Evolutionary conservation across 23 tunicate species (phyloP), one percentile per base, ranked within the genome.

Genomic region (Trididemnum clinides): DNA sequence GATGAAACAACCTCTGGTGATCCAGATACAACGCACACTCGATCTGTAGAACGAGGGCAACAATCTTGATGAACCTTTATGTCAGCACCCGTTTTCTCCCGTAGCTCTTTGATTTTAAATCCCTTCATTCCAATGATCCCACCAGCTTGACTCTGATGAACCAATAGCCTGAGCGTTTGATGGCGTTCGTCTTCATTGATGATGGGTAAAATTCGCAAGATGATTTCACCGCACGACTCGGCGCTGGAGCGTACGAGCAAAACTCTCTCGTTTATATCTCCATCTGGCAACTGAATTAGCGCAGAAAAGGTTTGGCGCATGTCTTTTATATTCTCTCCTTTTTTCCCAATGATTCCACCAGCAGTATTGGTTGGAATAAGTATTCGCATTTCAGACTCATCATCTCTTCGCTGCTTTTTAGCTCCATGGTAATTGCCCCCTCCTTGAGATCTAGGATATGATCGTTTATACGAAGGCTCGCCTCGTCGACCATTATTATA

Each of bases 71-170:
- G 90, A 28, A 93, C 98, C 35, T 89, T 93, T 28, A 93, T 93
- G n/a, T 32, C 39, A 30, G 98, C 98, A 34, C 98, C 93, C 20
- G 98, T 93, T 72, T 88, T 88, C 73, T 93, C 98, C 1, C 98
- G 78, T 0, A 93, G 62, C 73, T 93, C 98, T 58, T 93, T 93
- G 37, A 93, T 93, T 78, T 93, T 88, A 84, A 62, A 88, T 32
- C 98, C 98, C 36, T 89, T 84, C 30, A 59, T 34, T 21, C 98
- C 98, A 80, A 93, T 93, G 49, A 93, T 85, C 30, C 90, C 87
- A 27, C 98, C 98, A 57, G 98, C 98, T 50, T 93, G 92, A 51
- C 93, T 88, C 54, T 93, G 98, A 32, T 93, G 98, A 22, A 93
- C 93, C 25, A 93, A 78, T 51, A 93, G 63, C 62, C 84, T 88